Conservation (phyloP, 1,140 invertebrate species). For the Hylyphantes graminicola region DNA sequence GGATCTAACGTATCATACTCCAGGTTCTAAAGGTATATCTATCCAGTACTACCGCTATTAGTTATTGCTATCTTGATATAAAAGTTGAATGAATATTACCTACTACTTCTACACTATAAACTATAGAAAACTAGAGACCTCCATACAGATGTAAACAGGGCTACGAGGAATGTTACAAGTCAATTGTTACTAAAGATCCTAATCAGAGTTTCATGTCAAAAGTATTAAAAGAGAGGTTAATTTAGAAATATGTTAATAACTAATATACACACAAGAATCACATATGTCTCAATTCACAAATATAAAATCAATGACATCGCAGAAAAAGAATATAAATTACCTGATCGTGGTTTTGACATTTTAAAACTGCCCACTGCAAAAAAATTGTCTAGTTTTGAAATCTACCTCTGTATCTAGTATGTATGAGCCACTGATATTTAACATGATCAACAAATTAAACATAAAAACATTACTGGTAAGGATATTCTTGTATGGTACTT, state of each 20-base stretch:
- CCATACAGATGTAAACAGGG: not conserved
- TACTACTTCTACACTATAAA: not conserved
- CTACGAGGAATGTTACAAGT: not conserved
- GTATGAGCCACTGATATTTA: slow-evolving; percentile 22
- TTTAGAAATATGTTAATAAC: too few species aligned
- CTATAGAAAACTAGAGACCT: not conserved
- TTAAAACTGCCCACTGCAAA: slow-evolving; percentile 61
- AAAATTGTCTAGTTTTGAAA: slow-evolving; percentile 60
- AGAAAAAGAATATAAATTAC: slow-evolving; percentile 60
- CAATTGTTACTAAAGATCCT: not conserved
- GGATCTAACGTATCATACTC: not conserved
- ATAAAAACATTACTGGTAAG: not conserved
- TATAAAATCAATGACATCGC: slow-evolving; percentile 34
- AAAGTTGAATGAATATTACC: not conserved
- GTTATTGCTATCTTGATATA: not conserved
- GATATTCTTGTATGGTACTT: not conserved
- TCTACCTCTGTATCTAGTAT: slow-evolving; percentile 51
- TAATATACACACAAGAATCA: slow-evolving; percentile 1
- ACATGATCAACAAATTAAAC: not conserved
- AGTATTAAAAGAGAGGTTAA: not conserved
- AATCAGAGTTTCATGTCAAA: not conserved
- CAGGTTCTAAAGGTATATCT: not conserved
- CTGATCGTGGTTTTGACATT: slow-evolving; percentile 61
- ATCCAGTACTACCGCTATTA: not conserved
- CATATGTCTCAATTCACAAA: not conserved